These are phyloP conservation scores for Bimastos eiseni DNA, from an alignment of 2,888 invertebrate genomes.

Conservation along the genomic window DNA sequence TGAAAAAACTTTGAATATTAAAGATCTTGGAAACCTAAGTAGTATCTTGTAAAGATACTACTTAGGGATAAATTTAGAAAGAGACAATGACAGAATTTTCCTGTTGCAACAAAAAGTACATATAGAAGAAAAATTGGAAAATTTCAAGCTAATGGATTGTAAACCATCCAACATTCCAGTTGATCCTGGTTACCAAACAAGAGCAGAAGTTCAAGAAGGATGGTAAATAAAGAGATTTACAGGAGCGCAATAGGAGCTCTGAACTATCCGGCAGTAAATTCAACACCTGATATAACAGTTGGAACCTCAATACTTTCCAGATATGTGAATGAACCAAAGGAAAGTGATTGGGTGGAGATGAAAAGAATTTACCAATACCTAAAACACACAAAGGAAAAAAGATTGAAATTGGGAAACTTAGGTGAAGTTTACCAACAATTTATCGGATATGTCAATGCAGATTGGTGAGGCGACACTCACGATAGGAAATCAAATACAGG, in stretches of 20 bases:
- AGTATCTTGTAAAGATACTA: not conserved
- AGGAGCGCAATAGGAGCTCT: not conserved
- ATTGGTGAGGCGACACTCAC: not conserved
- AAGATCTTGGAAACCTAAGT: not conserved
- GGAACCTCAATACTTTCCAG: not conserved
- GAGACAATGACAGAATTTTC: not conserved
- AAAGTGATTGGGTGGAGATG: not conserved
- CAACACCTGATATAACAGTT: not conserved
- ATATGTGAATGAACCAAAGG: not conserved
- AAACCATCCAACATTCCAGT: not conserved
- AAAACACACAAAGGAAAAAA: not conserved
- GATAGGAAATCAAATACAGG: not conserved
- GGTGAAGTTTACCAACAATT: not conserved
- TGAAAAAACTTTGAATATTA: not conserved
- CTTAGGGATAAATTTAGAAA: not conserved
- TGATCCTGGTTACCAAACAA: not conserved
- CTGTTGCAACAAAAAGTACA: not conserved
- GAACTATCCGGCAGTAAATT: not conserved
- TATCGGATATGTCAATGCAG: not conserved
- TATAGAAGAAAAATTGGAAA: not conserved
- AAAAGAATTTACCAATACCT: not conserved
- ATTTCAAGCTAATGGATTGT: not conserved
- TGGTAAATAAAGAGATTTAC: not conserved
- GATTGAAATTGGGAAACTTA: not conserved
- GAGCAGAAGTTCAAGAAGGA: not conserved